Evolutionary conservation across 2,888 invertebrate species (phyloP), one percentile per base, ranked within the genome.

Genomic region (Schizaphis graminum): DNA sequence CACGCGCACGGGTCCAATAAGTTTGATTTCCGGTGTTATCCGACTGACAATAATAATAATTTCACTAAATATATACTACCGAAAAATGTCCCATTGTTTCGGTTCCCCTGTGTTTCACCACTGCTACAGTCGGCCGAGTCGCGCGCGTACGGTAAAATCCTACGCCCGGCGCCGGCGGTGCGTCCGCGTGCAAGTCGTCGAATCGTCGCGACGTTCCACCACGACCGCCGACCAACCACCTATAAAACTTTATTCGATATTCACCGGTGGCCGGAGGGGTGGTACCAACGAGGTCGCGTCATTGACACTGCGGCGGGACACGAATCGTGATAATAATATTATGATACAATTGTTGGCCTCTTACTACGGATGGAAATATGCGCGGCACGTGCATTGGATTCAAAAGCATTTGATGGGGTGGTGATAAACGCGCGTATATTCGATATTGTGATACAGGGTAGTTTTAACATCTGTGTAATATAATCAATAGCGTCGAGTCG

Each of bases 1-100:
- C 92, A 28, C 44, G n/a, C 16, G 35, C 86, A 10, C n/a, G 86
- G 85, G 91, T 93, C 90, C 90, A 94, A 91, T 94, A 94, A 94
- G 91, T 94, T 87, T 94, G 94, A 94, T 94, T 94, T 94, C 94
- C 94, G 94, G 94, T 61, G 90, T 61, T 91, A 87, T 93, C 84
- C 89, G 49, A 89, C 93, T 56, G 56, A 88, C 77, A 93, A 90
- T 67, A 90, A 90, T 67, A 90, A 90, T 90, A 57, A 91, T 88
- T 61, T 35, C 86, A 61, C 57, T 49, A 28, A n/a, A 47, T n/a
- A 44, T 61, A 44, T 53, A 88, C 89, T 89, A 61, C 84, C 57
- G 85, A 92, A 93, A 93, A 93, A 89, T 35, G 84, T 89, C 77
- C 93, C 57, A 93, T 93, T 93, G 93, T 93, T 89, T 93, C 35